These are phyloP conservation scores for Drosophila stalkeri DNA, from an alignment of 2,888 invertebrate genomes.

Conservation along the genomic window DNA sequence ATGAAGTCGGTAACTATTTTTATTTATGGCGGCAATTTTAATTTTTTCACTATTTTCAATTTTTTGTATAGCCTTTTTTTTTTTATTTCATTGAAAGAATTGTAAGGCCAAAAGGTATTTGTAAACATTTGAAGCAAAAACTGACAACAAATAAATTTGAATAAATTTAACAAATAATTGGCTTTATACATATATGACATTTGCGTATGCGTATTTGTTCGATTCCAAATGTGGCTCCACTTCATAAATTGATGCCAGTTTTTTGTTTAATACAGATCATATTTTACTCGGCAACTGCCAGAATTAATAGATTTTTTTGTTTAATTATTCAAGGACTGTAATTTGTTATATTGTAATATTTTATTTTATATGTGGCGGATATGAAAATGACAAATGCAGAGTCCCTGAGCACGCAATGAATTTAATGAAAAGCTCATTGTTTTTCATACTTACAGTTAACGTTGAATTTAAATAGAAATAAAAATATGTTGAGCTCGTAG, in stretches of 20 bases:
- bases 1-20: conserved; percentile 33
- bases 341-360: conserved; percentile 23
- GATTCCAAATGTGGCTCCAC: conserved; percentile 30
- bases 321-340: conserved; percentile 10
- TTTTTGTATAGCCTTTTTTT: conserved; percentile 2
- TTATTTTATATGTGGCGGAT: conserved; percentile 17
- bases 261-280: conserved; percentile 6
- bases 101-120: conserved; percentile 22
- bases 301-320: conserved; percentile 12
- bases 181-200: conserved; percentile 54
- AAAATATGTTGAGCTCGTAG: conserved; percentile 12
- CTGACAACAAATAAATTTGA: conserved; percentile 46
- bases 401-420: conserved; percentile 18
- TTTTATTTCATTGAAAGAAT: conserved; percentile 1
- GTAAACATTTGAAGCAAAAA: conserved; percentile 28
- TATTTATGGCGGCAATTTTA: conserved; percentile 15
- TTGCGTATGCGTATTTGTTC: conserved; percentile 24
- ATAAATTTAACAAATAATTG: conserved; percentile 60
- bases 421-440: conserved; percentile 28
- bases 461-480: conserved; percentile 31
- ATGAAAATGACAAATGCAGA: conserved; percentile 38
- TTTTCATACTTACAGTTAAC: conserved; percentile 59
- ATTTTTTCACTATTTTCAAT: background rate
- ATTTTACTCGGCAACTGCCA: conserved; percentile 29
- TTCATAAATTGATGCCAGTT: conserved; percentile 39